Conservation (phyloP, 2,113 vertebrate genomes). For the Emydocephalus ijimae region DNA sequence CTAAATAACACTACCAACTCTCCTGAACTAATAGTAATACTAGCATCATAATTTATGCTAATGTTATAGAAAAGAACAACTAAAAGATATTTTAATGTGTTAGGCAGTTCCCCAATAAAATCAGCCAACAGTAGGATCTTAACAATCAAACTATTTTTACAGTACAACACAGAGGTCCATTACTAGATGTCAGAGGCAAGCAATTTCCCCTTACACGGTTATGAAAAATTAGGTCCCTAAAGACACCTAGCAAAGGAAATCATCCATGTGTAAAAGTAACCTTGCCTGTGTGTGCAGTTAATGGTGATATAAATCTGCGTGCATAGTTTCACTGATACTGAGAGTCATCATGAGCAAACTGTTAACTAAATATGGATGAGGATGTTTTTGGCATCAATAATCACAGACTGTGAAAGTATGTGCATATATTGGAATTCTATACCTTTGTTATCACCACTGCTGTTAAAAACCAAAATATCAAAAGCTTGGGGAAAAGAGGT, state of each 20-base stretch:
- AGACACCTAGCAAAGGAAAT: background rate
- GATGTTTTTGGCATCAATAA: background rate
- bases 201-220: background rate
- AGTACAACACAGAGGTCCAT: background rate
- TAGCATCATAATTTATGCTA: background rate
- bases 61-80: background rate
- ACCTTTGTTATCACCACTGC: background rate
- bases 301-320: background rate
- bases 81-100: background rate
- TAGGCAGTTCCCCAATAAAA: background rate
- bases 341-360: background rate
- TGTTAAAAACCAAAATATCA: background rate
- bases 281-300: background rate
- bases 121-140: background rate
- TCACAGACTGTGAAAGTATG: background rate
- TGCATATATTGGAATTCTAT: background rate
- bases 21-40: conserved; percentile 9
- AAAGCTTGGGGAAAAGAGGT: background rate
- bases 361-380: background rate
- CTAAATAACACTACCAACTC: background rate
- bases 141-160: conserved; percentile 2
- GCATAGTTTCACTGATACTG: background rate
- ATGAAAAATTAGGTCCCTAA: background rate
- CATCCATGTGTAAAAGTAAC: background rate
- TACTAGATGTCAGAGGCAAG: background rate